Conservation (phyloP, 1,140 invertebrate species). For the Drosophila quadrilineata region DNA sequence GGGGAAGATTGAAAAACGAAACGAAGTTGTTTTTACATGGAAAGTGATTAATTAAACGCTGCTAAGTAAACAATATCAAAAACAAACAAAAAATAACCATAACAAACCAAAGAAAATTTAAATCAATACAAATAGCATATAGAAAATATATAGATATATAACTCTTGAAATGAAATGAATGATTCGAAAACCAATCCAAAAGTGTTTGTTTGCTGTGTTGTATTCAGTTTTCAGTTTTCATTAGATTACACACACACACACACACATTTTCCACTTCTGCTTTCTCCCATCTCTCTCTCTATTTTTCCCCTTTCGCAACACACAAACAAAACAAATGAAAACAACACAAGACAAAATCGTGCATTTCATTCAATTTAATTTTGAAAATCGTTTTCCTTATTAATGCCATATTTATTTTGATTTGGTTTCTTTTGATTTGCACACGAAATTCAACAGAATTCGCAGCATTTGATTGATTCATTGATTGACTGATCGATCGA, state of each 20-base stretch:
- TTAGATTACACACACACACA: too few species aligned
- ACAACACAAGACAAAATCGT: slow-evolving; percentile 14
- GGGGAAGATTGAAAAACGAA: too few species aligned
- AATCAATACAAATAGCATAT: neutral
- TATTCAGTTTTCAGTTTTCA: slow-evolving; percentile 52
- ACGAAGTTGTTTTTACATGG: too few species aligned
- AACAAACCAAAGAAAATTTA: neutral
- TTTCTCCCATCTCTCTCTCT: slow-evolving; percentile 1
- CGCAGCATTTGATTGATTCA: slow-evolving; percentile 6
- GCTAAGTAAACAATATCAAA: slow-evolving; percentile 13
- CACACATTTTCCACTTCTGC: slow-evolving; percentile 18
- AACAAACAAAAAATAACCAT: neutral
- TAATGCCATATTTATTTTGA: slow-evolving; percentile 19
- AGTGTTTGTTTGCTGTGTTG: slow-evolving; percentile 72
- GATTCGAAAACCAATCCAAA: slow-evolving; percentile 62
- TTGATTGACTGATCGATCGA: slow-evolving; percentile 4
- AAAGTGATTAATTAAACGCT: slow-evolving; percentile 20
- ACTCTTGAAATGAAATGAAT: slow-evolving; percentile 48
- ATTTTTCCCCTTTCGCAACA: slow-evolving; percentile 9
- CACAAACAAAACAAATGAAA: slow-evolving; percentile 30
- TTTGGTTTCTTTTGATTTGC: slow-evolving; percentile 2
- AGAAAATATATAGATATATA: slow-evolving; percentile 49
- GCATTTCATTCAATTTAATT: neutral
- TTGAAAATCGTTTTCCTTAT: too few species aligned
- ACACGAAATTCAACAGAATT: neutral